phyloP scores from a whole-genome alignment of 1,140 invertebrate genomes.

The Caerostris darwini region DNA sequence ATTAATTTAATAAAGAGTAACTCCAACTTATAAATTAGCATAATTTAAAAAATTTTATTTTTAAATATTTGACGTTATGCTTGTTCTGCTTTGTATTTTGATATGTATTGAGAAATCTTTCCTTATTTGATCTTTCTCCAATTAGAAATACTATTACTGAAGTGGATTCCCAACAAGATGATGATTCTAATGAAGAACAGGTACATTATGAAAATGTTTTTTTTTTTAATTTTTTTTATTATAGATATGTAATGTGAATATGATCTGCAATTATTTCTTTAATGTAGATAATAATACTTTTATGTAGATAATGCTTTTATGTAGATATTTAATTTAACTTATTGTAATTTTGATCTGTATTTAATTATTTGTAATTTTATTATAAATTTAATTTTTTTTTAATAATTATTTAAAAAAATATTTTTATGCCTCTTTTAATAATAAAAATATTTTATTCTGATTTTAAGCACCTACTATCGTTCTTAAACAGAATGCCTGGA shows the following conservation, averaged over 20 bases:
- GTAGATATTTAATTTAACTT: not conserved
- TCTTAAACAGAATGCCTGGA: constrained; percentile 58
- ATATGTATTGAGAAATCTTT: no score
- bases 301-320: no score
- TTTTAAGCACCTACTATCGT: not conserved
- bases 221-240: no score
- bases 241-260: no score
- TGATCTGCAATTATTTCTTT: no score
- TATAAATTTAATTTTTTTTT: not conserved
- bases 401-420: not conserved
- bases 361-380: not conserved
- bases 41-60: no score
- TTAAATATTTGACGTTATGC: no score
- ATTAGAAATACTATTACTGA: not conserved
- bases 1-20: no score
- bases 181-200: not conserved
- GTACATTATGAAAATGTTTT: not conserved
- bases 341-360: not conserved
- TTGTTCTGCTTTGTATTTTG: no score
- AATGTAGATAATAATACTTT: no score
- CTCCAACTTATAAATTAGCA: no score
- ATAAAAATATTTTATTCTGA: constrained; percentile 14
- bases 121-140: no score
- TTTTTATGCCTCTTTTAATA: not conserved
- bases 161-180: not conserved